Evolutionary conservation across 2,888 invertebrate species (phyloP).

Genomic region (Agrochola circellaris): DNA sequence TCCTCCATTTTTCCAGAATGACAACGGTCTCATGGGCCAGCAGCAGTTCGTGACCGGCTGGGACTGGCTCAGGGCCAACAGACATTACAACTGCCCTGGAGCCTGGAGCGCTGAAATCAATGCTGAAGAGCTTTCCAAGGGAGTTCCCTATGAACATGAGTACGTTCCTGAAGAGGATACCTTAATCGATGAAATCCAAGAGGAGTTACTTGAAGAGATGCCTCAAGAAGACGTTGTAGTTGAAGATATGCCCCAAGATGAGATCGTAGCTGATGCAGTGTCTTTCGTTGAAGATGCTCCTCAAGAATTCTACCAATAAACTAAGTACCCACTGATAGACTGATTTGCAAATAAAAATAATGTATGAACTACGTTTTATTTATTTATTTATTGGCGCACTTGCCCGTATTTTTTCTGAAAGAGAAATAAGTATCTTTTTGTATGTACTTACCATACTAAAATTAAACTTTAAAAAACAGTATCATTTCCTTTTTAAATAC

Average conservation of each 20-base stretch:
- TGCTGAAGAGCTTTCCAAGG: slow-evolving; percentile 38
- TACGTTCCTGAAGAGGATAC: background rate
- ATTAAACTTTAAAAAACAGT: background rate
- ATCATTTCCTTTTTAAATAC: slow-evolving; percentile 3
- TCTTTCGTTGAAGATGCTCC: slow-evolving; percentile 23
- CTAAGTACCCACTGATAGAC: slow-evolving; percentile 3
- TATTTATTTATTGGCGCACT: slow-evolving; percentile 3
- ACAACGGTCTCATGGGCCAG: slow-evolving; percentile 77
- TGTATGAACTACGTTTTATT: background rate
- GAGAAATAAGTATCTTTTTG: background rate
- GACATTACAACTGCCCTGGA: slow-evolving; percentile 74
- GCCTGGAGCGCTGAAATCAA: slow-evolving; percentile 63
- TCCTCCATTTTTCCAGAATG: slow-evolving; percentile 67
- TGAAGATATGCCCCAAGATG: slow-evolving; percentile 20
- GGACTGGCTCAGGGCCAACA: slow-evolving; percentile 75
- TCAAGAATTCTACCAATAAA: slow-evolving; percentile 6
- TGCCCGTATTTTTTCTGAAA: background rate
- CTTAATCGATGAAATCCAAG: slow-evolving; percentile 17
- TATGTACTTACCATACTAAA: background rate
- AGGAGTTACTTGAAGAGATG: background rate
- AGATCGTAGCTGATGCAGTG: slow-evolving; percentile 19
- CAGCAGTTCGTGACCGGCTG: slow-evolving; percentile 70
- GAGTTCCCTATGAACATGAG: slow-evolving; percentile 24
- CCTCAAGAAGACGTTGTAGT: slow-evolving; percentile 24
- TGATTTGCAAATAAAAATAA: slow-evolving; percentile 28